Conservation (phyloP, 2,888 invertebrate genomes). For the Drosophila stalkeri region DNA sequence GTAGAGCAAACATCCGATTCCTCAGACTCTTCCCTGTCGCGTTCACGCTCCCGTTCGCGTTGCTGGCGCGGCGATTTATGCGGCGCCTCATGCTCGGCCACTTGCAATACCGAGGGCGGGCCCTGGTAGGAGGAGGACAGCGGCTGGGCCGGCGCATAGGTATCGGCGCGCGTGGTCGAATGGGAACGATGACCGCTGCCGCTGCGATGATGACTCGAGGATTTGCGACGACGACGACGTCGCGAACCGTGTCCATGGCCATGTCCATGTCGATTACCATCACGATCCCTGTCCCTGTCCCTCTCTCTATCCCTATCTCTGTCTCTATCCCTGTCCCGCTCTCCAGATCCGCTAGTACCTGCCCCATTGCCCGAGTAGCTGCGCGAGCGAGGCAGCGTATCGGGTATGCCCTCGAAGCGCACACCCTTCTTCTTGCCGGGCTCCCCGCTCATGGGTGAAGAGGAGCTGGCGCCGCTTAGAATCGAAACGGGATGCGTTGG, state of each 20-base stretch:
- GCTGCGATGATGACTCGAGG: constrained; percentile 80
- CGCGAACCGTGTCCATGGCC: constrained; percentile 78
- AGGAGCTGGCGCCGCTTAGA: constrained; percentile 80
- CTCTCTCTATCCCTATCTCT: constrained; percentile 19
- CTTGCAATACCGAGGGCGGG: constrained; percentile 69
- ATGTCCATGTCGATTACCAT: constrained; percentile 50
- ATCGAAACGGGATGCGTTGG: constrained; percentile 80
- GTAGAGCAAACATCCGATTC: constrained; percentile 94
- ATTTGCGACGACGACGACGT: constrained; percentile 81
- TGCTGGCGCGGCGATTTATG: constrained; percentile 61
- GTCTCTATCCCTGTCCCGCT: constrained; percentile 35
- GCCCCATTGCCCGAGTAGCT: constrained; percentile 86
- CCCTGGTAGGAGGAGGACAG: constrained; percentile 83
- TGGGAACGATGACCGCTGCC: constrained; percentile 80
- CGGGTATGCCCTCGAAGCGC: constrained; percentile 85
- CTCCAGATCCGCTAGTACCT: constrained; percentile 70
- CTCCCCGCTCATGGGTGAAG: constrained; percentile 81
- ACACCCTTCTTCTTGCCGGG: constrained; percentile 84
- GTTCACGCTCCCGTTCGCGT: constrained; percentile 50
- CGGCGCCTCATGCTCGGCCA: constrained; percentile 37
- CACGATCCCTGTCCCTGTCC: constrained; percentile 45
- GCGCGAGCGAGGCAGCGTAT: constrained; percentile 86
- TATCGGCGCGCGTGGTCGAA: constrained; percentile 82
- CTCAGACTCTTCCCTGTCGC: constrained; percentile 86
- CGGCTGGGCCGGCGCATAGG: constrained; percentile 82